These are phyloP conservation scores for Alaudala cheleensis DNA, from an alignment of 2,113 vertebrate genomes.

Conservation along the genomic window DNA sequence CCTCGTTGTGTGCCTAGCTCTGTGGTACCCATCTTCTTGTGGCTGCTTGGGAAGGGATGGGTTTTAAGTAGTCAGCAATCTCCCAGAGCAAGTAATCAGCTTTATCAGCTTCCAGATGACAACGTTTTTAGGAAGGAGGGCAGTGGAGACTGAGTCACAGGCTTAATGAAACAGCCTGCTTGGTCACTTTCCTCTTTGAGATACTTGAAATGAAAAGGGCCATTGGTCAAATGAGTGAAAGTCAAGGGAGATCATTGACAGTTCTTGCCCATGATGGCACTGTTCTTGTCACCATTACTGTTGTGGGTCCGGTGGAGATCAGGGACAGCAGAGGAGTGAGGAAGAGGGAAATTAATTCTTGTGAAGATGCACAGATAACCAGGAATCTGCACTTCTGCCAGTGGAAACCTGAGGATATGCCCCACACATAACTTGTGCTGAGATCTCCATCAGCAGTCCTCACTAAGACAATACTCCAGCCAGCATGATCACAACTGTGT, in stretches of 20 bases:
- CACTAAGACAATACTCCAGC: neutral
- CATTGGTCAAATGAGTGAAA: neutral
- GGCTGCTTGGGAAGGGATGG: neutral
- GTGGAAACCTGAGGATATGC: neutral
- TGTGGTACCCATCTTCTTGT: fast-evolving
- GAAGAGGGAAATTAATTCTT: neutral
- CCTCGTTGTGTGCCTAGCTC: neutral
- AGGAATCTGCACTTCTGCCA: neutral
- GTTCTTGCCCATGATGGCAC: no score
- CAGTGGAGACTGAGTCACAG: neutral
- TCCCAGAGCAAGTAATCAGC: neutral
- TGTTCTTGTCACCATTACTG: neutral
- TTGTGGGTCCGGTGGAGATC: neutral
- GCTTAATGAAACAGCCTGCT: neutral
- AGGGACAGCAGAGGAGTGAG: neutral
- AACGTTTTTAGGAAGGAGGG: neutral
- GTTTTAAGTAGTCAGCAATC: neutral
- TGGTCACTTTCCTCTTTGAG: neutral
- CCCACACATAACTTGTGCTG: fast-evolving
- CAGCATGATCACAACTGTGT: neutral
- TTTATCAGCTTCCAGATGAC: neutral
- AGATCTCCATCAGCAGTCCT: neutral
- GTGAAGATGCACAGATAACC: neutral
- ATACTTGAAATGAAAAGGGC: neutral
- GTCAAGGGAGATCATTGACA: neutral